Evolutionary conservation across 2,113 vertebrate genomes (phyloP), one percentile per base, ranked within the genome.

Genomic region (Forbesichthys agassizii): DNA sequence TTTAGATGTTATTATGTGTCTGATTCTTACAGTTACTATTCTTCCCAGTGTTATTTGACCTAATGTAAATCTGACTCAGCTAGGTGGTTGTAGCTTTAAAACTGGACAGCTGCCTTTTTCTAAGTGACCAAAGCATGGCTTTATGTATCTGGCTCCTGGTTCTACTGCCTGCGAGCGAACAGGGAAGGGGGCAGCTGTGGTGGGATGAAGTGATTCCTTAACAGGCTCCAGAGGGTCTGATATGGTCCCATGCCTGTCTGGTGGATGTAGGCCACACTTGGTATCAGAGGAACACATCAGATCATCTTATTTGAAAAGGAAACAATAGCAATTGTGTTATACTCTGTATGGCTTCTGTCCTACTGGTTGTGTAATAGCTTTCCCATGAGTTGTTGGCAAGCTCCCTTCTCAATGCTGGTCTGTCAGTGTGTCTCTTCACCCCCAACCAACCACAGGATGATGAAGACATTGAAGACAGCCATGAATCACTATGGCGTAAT

Each of bases 141-240:
- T 85, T 64, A 84, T 84, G 84, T 82, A 80, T 87, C 76, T 83
- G 81, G 62, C 78, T 88, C 78, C 60, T 67, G 72, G 71, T 81
- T 79, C 73, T 80, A 64, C 74, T 81, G 75, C 83, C 65, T 83
- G 77, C 83, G 82, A 87, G 81, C 69, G 18, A 69, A 73, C 61
- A 64, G 64, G 64, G 74, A 82, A 68, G 76, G 73, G 74, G 85
- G 87, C 87, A 89, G 87, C 86, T 88, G 87, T 74, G 85, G 80
- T 80, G 74, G 87, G 81, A 85, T 75, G 86, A 86, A 86, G 87
- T 84, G 80, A 74, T 88, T 90, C 88, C 86, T 84, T 79, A 84
- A 84, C 81, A 75, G 88, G 84, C 88, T 89, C 85, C 82, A 78
- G 60, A 20, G 71, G 88, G 87, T 89, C 90, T 89, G 84, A 89